These are phyloP conservation scores for Temnothorax unifasciatus DNA, from an alignment of 2,888 invertebrate species.

Conservation along the genomic window DNA sequence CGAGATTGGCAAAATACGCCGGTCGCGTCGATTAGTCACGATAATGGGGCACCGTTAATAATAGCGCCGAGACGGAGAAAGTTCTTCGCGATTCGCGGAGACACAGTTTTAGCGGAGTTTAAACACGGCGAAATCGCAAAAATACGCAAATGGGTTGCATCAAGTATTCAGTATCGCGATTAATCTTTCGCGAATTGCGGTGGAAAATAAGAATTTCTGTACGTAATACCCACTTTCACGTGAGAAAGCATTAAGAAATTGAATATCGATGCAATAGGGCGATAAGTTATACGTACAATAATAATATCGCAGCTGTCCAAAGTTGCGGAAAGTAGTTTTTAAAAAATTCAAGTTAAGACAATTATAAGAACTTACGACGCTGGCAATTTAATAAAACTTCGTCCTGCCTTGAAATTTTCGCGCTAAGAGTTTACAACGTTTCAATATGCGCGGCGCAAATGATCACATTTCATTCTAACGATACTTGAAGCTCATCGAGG, in stretches of 20 bases:
- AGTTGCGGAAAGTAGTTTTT: neutral
- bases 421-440: neutral
- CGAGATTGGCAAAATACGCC: slow-evolving; percentile 40
- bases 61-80: slow-evolving; percentile 35
- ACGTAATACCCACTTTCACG: neutral
- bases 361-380: neutral
- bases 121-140: neutral
- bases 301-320: neutral
- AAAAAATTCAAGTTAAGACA: neutral
- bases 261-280: neutral
- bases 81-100: neutral
- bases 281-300: neutral
- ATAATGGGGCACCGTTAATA: slow-evolving; percentile 48
- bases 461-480: neutral
- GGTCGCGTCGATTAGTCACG: slow-evolving; percentile 40
- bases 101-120: slow-evolving; percentile 6
- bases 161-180: slow-evolving; percentile 9
- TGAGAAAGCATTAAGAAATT: neutral
- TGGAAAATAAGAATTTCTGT: slow-evolving; percentile 2
- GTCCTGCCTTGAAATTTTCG: neutral
- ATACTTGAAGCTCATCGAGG: neutral
- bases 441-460: neutral
- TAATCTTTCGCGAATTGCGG: neutral
- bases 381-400: neutral
- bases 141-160: slow-evolving; percentile 7